Base-by-base conservation (phyloP, 2,888 invertebrate genomes). In the Cordylochernes scorpioides region DNA sequence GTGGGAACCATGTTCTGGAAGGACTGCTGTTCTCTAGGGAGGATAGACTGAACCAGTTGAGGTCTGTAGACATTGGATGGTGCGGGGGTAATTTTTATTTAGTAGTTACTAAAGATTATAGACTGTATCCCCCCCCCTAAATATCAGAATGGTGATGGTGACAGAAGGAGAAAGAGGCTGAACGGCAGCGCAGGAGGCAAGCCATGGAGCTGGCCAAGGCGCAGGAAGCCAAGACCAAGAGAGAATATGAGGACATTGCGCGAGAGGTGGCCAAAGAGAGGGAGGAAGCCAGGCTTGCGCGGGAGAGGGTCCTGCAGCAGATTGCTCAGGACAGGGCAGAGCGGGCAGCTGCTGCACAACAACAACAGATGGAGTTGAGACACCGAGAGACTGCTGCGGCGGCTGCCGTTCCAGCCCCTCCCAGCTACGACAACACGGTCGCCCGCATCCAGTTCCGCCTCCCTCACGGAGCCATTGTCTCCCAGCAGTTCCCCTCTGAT, bases 311-410 rank as follows among this genome's bases (percentile, higher is more conserved):
- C 12, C 55, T 69, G 34, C 68, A 70, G 30, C 75, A 82, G 52
- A 82, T 84, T 35, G 77, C 71, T 1, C 71, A 71, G 47, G 84
- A 84, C 52, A 66, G 73, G 45, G 67, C 67, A n/a, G n/a, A n/a
- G n/a, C n/a, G n/a, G n/a, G n/a, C 14, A 27, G 26, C 5, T 17
- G 35, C 5, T 18, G 16, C 14, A 13, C 25, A 9, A 12, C 12
- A 15, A 24, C 17, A 4, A 17, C 10, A n/a, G n/a, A n/a, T n/a
- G 10, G 27, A 31, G 10, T 22, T n/a, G 8, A 15, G 12, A 32
- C 12, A 24, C 5, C 1, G 71, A 46, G 50, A 71, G 22, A 44
- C 7, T 7, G 10, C 28, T 4, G 6, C 28, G 6, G 21, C 13
- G 9, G 4, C 14, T 25, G n/a, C 18, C n/a, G 14, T n/a, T n/a